Evolutionary conservation across 1,140 invertebrate genomes (phyloP), one percentile per base, ranked within the genome.

Genomic region (Drosophila watanabei): DNA sequence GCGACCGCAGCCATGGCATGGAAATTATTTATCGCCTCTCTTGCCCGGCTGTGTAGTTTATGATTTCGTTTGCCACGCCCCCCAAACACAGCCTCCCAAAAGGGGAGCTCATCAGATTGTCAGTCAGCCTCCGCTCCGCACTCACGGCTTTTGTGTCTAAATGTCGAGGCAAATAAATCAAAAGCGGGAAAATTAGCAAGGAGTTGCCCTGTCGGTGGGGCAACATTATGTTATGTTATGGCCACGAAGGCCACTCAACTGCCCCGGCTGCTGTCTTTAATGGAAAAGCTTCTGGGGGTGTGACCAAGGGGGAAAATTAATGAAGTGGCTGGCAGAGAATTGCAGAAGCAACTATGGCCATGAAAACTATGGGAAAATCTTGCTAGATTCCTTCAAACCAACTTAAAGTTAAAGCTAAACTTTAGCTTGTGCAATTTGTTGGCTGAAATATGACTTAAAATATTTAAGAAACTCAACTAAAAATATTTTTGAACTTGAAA

Each of bases 1-100:
- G 64, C 68, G 33, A 63, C 75, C 59, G 62, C 77, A 84, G 70
- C 41, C 41, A 20, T 41, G 56, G 63, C 66, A 77, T 46, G 52
- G 64, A 83, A 87, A 87, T 88, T 87, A 87, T 87, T 87, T 87
- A 87, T 87, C 72, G 84, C 80, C 69, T 63, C 62, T 37, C 28
- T 37, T 24, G 33, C 59, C 71, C 60, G 24, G 59, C 66, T 72
- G 77, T 87, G 80, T 87, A 83, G 76, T 88, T 88, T 87, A 87
- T 77, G 84, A 56, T 71, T 79, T 61, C 37, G 54, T 49, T 10
- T 35, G 37, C 56, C 35, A 69, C 49, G 66, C 81, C 16, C 28
- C 46, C 4, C 33, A n/a, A 33, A 28, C 56, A 63, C 52, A 48
- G 48, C 41, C 45, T 52, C 33, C 51, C 1, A 52, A 9, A 18